A percentile compares a stretch with the other conserved stretches of the same genome.
phyloP scores from a whole-genome alignment of 2,797 vertebrate genomes.

The Neosalanx taihuensis region DNA sequence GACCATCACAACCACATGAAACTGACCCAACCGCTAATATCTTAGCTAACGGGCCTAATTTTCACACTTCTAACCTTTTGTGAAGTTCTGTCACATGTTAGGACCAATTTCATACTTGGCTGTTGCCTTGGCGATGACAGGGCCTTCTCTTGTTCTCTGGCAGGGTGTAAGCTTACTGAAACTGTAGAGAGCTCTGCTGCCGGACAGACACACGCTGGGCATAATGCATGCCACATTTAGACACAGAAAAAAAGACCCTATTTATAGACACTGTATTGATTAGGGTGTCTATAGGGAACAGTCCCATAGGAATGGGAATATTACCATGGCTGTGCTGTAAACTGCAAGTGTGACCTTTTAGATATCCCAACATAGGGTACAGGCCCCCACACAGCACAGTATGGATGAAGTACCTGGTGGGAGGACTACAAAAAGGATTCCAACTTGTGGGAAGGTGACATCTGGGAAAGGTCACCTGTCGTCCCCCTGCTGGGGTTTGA shows the following conservation, averaged over 20 bases:
- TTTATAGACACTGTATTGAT: conserved; percentile 67
- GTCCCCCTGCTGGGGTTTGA: too few species aligned
- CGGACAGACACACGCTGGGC: conserved; percentile 44
- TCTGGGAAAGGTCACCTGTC: too few species aligned
- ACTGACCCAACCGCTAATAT: conserved; percentile 11
- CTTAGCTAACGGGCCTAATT: conserved; percentile 42
- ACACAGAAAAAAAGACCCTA: conserved; percentile 54
- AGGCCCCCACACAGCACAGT: neutral
- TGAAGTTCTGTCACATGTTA: conserved; percentile 42
- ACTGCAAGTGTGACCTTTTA: conserved; percentile 60
- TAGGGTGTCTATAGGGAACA: conserved; percentile 32
- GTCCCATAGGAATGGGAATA: neutral
- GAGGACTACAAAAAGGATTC: too few species aligned
- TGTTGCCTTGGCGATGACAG: conserved; percentile 41
- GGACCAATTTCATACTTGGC: conserved; percentile 19
- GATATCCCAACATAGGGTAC: conserved; percentile 1
- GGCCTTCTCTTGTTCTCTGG: conserved; percentile 40
- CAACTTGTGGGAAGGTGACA: too few species aligned
- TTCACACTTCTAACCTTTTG: conserved; percentile 45
- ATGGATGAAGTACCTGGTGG: too few species aligned
- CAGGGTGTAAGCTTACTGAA: conserved; percentile 51
- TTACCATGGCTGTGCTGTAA: conserved; percentile 53
- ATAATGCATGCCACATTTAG: conserved; percentile 56
- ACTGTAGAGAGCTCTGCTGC: conserved; percentile 42
- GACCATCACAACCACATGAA: conserved; percentile 34